A percentile compares a stretch with the other conserved stretches of the same genome.
phyloP scores from a whole-genome alignment of 2,797 vertebrate genomes.

The Trematomus bernacchii region DNA sequence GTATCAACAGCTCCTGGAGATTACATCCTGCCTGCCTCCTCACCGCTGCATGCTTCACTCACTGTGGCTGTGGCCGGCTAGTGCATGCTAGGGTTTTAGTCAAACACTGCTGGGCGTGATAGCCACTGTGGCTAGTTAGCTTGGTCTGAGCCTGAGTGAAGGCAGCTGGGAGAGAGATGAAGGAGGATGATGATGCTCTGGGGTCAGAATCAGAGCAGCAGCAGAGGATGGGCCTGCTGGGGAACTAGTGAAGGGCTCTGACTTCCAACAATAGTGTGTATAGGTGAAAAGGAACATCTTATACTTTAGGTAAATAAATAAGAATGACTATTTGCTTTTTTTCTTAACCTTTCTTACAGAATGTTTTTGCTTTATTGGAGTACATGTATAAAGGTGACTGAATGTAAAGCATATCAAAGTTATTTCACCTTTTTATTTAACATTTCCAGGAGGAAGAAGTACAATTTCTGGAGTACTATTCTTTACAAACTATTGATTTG shows the following conservation, averaged over 20 bases:
- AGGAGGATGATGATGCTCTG: constrained; percentile 13
- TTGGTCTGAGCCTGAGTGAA: constrained; percentile 34
- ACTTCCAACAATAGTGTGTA: constrained; percentile 18
- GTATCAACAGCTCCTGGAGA: constrained; percentile 86
- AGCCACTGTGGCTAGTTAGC: constrained; percentile 73
- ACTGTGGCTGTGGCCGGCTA: constrained; percentile 58
- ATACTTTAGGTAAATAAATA: background rate
- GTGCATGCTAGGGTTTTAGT: constrained; percentile 71
- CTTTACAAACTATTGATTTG: too few species aligned
- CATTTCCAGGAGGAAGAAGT: too few species aligned
- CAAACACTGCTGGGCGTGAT: constrained; percentile 73
- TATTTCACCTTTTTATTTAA: too few species aligned
- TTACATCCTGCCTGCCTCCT: constrained; percentile 83
- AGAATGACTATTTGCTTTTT: background rate
- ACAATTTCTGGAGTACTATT: too few species aligned
- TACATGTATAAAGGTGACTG: too few species aligned
- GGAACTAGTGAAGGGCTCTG: constrained; percentile 5
- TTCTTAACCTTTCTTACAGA: background rate
- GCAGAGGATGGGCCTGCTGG: constrained; percentile 13
- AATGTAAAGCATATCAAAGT: too few species aligned
- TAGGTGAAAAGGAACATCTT: background rate
- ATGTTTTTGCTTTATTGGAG: background rate
- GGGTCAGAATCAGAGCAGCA: constrained; percentile 11
- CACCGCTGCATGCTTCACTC: constrained; percentile 74
- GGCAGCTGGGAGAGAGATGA: constrained; percentile 35